Percentiles rank a stretch among this genome's conserved stretches.
Evolutionary conservation across 2,797 vertebrate genomes (phyloP).

Genomic region (Cirrhinus molitorella): DNA sequence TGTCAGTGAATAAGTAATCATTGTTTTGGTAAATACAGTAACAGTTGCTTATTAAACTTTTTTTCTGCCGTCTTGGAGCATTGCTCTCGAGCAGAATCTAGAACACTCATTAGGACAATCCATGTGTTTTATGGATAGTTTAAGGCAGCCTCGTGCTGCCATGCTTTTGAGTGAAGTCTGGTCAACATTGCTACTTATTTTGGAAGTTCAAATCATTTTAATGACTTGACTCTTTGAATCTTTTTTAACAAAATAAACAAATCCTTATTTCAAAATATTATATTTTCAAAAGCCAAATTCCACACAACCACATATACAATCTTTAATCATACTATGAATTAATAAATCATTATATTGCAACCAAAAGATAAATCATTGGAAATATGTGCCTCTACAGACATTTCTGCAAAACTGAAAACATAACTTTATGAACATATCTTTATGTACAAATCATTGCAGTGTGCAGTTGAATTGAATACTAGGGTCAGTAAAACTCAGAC

Average conservation of each 20-base stretch:
- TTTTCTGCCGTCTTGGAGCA: background rate
- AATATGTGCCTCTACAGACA: too few species aligned
- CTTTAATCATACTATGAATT: background rate
- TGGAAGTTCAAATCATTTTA: background rate
- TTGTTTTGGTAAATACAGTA: background rate
- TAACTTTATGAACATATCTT: too few species aligned
- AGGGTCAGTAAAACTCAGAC: too few species aligned
- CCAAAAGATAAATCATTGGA: too few species aligned
- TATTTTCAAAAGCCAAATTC: background rate
- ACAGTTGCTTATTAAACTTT: constrained; percentile 2
- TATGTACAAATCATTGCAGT: too few species aligned
- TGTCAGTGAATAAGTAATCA: background rate
- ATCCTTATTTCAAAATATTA: background rate
- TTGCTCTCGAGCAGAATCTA: background rate
- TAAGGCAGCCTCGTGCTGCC: background rate
- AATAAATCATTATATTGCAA: background rate
- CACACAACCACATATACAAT: background rate
- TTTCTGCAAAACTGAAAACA: too few species aligned
- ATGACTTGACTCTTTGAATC: background rate
- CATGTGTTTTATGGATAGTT: background rate
- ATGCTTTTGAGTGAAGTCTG: background rate
- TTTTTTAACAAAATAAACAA: background rate
- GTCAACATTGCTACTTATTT: background rate
- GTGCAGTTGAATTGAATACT: too few species aligned
- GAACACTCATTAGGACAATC: constrained; percentile 4